Base-by-base conservation (phyloP, 2,888 invertebrate genomes). In the Thereva nobilitata region DNA sequence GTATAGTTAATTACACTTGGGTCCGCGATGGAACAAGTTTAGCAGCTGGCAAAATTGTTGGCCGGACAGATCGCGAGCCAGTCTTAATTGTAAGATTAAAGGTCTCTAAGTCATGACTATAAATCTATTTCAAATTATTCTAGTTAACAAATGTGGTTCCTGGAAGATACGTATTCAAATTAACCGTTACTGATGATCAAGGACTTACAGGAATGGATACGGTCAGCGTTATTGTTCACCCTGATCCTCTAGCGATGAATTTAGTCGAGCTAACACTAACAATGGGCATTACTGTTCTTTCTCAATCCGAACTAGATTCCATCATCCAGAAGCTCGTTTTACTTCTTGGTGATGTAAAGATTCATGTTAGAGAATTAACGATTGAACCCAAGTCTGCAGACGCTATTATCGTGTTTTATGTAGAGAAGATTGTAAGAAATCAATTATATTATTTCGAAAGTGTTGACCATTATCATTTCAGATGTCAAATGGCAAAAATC, bases 101-200 rank as follows among this genome's bases (percentile, higher is more conserved):
- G 35, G 5, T 44, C 38, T 54, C 55, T 44, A 34, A 34, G 38
- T 67, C 47, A 38, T 53, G 53, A 9, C 40, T 56, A 45, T 8
- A 50, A n/a, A 6, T 44, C 23, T 8, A 12, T 66, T 49, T n/a
- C 34, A 57, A 53, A 65, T 55, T 37, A 12, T 72, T 78, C 10
- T 76, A 90, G 90, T 79, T 93, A 41, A 88, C 91, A n/a, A 90
- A 93, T 78, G 84, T 95, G 64, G 90, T 93, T 55, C 87, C 91
- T 3, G 97, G 96, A 0, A 86, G 90, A 71, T 97, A 96, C 77
- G 87, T 93, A 2, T 96, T 95, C 76, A 90, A 89, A 75, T 82
- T 97, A 67, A 91, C 90, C n/a, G 95, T 97, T 1, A 89, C 85
- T 47, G 97, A 97, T 79, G 92, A 92, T 72, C 95, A 96, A 78